These are phyloP conservation scores for Leucoraja erinaceus DNA, from an alignment of 2,113 vertebrate genomes.

Conservation along the genomic window DNA sequence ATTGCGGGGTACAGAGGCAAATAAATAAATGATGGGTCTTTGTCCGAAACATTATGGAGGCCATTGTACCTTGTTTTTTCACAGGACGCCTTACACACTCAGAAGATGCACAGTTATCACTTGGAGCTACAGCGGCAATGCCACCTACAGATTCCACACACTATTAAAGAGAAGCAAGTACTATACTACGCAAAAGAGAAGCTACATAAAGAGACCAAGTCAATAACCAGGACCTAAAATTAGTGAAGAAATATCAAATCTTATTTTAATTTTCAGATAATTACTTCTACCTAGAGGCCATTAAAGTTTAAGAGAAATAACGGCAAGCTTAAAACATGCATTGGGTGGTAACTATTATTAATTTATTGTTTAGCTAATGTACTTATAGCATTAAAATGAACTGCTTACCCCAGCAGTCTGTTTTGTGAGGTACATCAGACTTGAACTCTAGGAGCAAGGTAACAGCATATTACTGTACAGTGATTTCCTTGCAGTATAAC, in stretches of 20 bases:
- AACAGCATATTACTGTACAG: constrained; percentile 44
- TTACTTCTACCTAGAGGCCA: background rate
- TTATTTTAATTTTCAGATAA: background rate
- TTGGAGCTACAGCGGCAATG: background rate
- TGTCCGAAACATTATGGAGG: too few species aligned
- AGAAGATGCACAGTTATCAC: background rate
- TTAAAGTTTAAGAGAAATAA: background rate
- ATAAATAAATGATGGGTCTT: too few species aligned
- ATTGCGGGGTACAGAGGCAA: too few species aligned
- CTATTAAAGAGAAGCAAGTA: background rate
- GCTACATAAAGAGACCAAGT: background rate
- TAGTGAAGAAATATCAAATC: background rate
- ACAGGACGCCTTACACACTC: too few species aligned
- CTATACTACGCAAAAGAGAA: background rate
- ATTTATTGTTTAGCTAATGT: constrained; percentile 15
- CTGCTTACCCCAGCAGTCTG: constrained; percentile 51
- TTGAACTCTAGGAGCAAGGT: constrained; percentile 47
- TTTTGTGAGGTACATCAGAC: constrained; percentile 41
- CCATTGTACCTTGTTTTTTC: background rate
- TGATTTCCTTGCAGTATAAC: background rate
- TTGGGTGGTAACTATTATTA: background rate
- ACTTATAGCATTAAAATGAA: constrained; percentile 44
- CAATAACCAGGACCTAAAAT: background rate
- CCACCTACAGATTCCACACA: background rate
- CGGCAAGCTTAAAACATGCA: background rate